phyloP scores from a whole-genome alignment of 2,113 vertebrate species.

The Hypocryptadius cinnamomeus region DNA sequence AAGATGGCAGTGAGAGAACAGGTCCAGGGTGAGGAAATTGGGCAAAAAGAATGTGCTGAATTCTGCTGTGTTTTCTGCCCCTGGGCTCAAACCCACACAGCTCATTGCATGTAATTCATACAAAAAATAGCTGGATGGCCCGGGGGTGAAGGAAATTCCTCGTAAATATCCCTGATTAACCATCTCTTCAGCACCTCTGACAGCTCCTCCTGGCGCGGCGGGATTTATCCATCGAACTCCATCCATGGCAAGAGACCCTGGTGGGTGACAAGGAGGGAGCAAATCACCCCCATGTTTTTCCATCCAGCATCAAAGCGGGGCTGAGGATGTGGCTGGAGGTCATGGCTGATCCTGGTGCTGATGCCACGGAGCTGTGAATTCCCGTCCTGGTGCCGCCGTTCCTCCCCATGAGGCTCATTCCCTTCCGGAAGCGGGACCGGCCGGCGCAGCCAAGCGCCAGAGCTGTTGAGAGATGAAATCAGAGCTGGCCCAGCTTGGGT shows the following conservation, averaged over 20 bases:
- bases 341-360: accelerated
- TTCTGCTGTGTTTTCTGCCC: background rate
- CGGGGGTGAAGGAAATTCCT: background rate
- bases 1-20: background rate
- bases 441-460: background rate
- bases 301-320: accelerated
- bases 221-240: background rate
- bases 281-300: accelerated
- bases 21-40: background rate
- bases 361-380: background rate
- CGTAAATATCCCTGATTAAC: background rate
- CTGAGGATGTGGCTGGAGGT: background rate
- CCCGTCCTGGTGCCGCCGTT: background rate
- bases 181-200: accelerated
- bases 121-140: background rate
- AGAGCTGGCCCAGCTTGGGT: background rate
- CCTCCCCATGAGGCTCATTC: background rate
- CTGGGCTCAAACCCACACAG: background rate
- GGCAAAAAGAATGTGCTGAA: background rate
- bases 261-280: accelerated
- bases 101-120: background rate
- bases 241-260: accelerated
- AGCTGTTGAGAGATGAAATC: slow-evolving; percentile 45
- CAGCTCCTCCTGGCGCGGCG: accelerated
- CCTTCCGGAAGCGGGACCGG: background rate